Evolutionary conservation across 2,797 vertebrate genomes (phyloP), one percentile per base, ranked within the genome.

Genomic region (Coilia nasus): DNA sequence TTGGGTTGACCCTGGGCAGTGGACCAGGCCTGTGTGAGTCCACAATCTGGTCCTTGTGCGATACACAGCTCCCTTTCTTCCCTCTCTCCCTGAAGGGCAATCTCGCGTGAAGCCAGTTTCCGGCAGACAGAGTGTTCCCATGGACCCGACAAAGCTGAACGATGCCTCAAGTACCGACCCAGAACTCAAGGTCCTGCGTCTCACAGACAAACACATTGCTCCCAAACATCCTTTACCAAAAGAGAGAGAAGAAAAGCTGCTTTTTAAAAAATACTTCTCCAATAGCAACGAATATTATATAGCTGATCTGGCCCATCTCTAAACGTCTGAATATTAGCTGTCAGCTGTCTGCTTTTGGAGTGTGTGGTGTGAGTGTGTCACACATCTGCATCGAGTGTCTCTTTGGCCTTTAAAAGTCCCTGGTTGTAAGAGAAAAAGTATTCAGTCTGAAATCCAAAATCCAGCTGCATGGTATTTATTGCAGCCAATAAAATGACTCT

Each of bases 401-500:
- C 31, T 78, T 44, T 78, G 71, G 71, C 71, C 71, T 31, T n/a
- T 7, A 19, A 15, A 31, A 44, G 71, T 44, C 71, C 41, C 71
- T 21, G 71, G 71, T 78, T 78, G 71, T 78, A 78, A 78, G 71
- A 78, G 71, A 44, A 21, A 78, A 78, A 78, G 71, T 78, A 78
- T 78, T 41, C 7, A 19, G 71, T 82, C 88, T 86, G 44, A 91
- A 86, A 85, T 71, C 44, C 90, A 90, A 93, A 93, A 93, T 93
- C 91, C 84, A 90, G 92, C 91, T 88, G 91, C 84, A 59, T 88
- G 89, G 89, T 92, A 93, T 94, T 93, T 93, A 93, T 56, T 85
- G 86, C 59, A 54, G 57, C 80, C 54, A 87, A 89, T 93, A 92
- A 95, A 35, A 81, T 87, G 54, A n/a, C 64, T 83, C 81, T 89